Conservation (phyloP, 2,113 vertebrate species). For the Lamprologus lemairii region DNA sequence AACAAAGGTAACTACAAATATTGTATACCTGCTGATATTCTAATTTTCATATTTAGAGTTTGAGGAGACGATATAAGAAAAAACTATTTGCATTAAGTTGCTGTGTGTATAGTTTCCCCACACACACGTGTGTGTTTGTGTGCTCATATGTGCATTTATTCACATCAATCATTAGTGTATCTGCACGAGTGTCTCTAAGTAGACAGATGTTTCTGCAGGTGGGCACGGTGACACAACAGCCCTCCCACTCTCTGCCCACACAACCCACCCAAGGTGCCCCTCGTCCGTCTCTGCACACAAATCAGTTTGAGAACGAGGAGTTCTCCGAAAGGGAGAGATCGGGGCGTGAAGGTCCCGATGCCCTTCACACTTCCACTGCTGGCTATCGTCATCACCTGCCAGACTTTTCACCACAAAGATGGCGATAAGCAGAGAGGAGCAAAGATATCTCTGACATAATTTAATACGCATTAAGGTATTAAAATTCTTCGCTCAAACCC, state of each 20-base stretch:
- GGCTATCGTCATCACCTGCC: conserved; percentile 13
- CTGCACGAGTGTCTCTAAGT: not conserved
- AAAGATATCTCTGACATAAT: not conserved
- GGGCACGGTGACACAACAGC: conserved; percentile 60
- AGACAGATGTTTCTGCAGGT: conserved; percentile 73
- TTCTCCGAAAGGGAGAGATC: conserved; percentile 9
- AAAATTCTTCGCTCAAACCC: not conserved
- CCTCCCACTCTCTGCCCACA: conserved; percentile 5
- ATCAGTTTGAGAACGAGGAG: conserved; percentile 43
- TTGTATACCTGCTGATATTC: not conserved
- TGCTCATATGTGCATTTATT: not conserved
- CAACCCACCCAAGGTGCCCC: conserved; percentile 63
- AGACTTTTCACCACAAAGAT: not conserved
- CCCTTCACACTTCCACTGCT: conserved; percentile 40
- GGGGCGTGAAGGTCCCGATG: conserved; percentile 36
- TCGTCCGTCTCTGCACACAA: conserved; percentile 46
- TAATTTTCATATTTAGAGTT: not conserved
- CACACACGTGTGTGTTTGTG: not conserved
- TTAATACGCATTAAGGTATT: not conserved
- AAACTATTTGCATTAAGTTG: not conserved
- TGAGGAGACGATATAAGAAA: not conserved
- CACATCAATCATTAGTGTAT: conserved; percentile 3
- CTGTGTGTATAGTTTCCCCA: not conserved
- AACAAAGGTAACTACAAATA: not conserved
- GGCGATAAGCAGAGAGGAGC: not conserved